Evolutionary conservation across 2,888 invertebrate species (phyloP).

Genomic region (Steinernema carpocapsae): DNA sequence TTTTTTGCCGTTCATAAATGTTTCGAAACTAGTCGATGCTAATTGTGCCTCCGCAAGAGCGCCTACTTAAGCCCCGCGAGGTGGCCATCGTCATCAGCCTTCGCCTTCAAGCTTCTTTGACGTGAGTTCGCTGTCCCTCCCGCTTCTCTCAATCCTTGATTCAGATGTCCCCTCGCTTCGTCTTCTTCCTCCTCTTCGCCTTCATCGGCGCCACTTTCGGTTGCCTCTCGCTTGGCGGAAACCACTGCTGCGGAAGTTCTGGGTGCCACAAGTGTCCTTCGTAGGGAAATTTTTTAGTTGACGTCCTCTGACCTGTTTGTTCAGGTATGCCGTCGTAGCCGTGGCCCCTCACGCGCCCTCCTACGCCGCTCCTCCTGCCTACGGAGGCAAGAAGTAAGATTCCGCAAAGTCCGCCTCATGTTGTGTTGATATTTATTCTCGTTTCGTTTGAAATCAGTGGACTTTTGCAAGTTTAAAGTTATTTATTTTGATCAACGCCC

Average conservation of each 20-base stretch:
- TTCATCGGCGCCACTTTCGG: constrained; percentile 6
- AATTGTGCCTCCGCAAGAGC: constrained; percentile 8
- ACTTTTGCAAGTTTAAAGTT: background rate
- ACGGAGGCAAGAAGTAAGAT: constrained; percentile 2
- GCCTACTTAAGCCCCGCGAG: constrained; percentile 19
- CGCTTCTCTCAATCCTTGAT: background rate
- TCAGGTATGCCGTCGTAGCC: constrained; percentile 27
- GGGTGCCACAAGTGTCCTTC: constrained; percentile 22
- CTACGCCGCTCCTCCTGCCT: constrained; percentile 23
- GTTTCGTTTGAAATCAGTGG: background rate
- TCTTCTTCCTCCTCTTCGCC: constrained; percentile 8
- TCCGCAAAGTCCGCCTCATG: background rate
- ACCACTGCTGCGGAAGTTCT: constrained; percentile 11
- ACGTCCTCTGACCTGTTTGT: background rate
- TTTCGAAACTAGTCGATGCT: constrained; percentile 20
- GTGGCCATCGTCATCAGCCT: background rate
- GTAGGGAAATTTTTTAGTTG: background rate
- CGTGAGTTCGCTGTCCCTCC: background rate
- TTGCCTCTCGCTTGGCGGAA: constrained; percentile 22
- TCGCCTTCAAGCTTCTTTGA: background rate
- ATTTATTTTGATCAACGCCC: no score
- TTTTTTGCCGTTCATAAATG: background rate
- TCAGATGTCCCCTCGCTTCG: background rate
- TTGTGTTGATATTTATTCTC: background rate
- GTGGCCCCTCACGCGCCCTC: constrained; percentile 29